phyloP scores from a whole-genome alignment of 92 coral and sea anemone species.

The Epizoanthus ramosus region DNA sequence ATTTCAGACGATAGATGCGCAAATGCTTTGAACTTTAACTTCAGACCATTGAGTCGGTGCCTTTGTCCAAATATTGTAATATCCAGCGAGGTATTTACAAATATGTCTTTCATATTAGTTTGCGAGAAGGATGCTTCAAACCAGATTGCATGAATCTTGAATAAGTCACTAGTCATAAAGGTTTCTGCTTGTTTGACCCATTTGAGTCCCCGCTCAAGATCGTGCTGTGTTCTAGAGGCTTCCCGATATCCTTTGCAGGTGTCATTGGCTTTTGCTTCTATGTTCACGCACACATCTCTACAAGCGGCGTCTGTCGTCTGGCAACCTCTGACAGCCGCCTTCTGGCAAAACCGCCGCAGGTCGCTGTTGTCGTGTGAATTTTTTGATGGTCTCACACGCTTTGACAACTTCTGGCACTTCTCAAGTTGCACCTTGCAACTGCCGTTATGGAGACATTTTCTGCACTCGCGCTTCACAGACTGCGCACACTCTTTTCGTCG shows the following conservation, averaged over 20 bases:
- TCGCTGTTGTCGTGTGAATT: conserved; percentile 28
- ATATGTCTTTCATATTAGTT: conserved; percentile 55
- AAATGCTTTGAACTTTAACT: conserved; percentile 78
- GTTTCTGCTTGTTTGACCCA: conserved; percentile 86
- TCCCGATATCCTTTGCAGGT: conserved; percentile 74
- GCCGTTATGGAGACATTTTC: conserved; percentile 51
- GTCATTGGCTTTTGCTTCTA: conserved; percentile 59
- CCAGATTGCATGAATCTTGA: conserved; percentile 80
- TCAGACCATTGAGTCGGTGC: conserved; percentile 74
- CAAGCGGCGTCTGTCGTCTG: conserved; percentile 59
- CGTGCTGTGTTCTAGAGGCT: conserved; percentile 69
- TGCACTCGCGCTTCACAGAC: conserved; percentile 65
- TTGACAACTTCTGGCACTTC: conserved; percentile 37
- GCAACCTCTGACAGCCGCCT: conserved; percentile 61
- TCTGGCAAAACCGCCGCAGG: conserved; percentile 64
- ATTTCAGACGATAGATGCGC: conserved; percentile 88
- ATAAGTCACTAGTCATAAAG: conserved; percentile 68
- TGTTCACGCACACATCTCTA: conserved; percentile 52
- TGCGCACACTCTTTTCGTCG: conserved; percentile 68
- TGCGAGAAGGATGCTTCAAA: conserved; percentile 84
- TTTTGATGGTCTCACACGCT: conserved; percentile 7
- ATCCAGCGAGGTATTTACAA: conserved; percentile 84
- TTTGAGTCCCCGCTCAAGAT: conserved; percentile 66
- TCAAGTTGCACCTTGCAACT: conserved; percentile 52
- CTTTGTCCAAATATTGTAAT: conserved; percentile 93